Base-by-base conservation (phyloP, 2,113 vertebrate species). In the Saccopteryx bilineata region DNA sequence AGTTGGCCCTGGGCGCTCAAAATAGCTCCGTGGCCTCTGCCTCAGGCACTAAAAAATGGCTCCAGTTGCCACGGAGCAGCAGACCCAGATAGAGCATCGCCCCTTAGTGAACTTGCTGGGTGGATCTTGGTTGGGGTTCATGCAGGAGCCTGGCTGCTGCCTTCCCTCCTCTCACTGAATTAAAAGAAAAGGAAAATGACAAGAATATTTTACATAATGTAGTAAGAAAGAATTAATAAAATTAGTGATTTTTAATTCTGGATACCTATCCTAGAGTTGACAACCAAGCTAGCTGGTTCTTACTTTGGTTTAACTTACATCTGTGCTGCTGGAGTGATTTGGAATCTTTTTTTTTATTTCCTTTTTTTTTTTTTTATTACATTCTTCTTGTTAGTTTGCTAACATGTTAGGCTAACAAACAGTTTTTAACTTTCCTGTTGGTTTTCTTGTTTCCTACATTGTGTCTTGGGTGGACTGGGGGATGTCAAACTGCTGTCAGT, bases 231-330 rank as follows among this genome's bases (percentile, higher is more conserved):
- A 63, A 90, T 61, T 86, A 46, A 60, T 60, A 82, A 75, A 69
- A 54, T 48, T 75, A 75, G 10, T 81, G 12, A 56, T 78, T 82
- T 90, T 9, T 18, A 83, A 71, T 76, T 94, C 54, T 71, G 52
- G 8, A 50, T 46, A 26, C 58, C 14, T 61, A 4, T 91, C 24
- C 66, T 87, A 87, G 71, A 68, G 50, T 61, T 78, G 58, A 79
- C 18, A 74, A 24, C 33, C 56, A 87, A 63, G 24, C 56, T 66
- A 56, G 7, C 50, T 86, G 19, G n/a, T 86, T 75, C 46, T 80
- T 50, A 39, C 23, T 82, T n/a, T 90, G 24, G 10, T 86, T 93
- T 90, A 87, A 76, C 31, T 82, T 83, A 91, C 23, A 83, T 5
- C 23, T 28, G 26, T 87, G 46, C 13, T 85, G 46, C 26, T 75